Evolutionary conservation across 1,140 invertebrate genomes (phyloP).

Genomic region (Agraylea sexmaculata): DNA sequence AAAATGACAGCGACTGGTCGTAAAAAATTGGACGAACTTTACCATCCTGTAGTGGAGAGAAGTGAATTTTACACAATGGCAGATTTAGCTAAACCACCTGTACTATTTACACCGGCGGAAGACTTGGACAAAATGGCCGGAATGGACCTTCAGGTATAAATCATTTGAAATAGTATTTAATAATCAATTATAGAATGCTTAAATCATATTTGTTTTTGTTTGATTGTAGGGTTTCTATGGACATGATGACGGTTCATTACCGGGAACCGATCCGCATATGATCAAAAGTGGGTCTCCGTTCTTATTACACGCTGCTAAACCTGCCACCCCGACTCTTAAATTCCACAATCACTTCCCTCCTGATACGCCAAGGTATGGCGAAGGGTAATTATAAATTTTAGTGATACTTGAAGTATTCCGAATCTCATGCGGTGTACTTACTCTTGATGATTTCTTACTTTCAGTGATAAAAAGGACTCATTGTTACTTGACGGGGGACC

Average conservation of each 20-base stretch:
- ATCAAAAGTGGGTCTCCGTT: conserved; percentile 65
- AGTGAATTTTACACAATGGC: conserved; percentile 98
- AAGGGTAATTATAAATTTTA: conserved; percentile 27
- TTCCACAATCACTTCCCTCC: conserved; percentile 88
- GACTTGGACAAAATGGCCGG: conserved; percentile 77
- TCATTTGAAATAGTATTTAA: conserved; percentile 3
- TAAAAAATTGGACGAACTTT: conserved; percentile 94
- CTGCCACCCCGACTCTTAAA: conserved; percentile 69
- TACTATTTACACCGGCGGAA: conserved; percentile 90
- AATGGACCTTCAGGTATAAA: conserved; percentile 41
- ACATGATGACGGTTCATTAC: conserved; percentile 50
- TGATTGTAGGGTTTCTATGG: conserved; percentile 76
- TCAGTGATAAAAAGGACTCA: conserved; percentile 49
- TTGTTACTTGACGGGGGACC: conserved; percentile 38
- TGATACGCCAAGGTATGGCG: conserved; percentile 57
- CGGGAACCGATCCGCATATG: conserved; percentile 44
- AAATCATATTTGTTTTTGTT: conserved; percentile 12
- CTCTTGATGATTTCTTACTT: conserved; percentile 28
- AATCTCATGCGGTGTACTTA: too few species aligned
- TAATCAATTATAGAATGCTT: conserved; percentile 6
- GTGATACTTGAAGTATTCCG: too few species aligned
- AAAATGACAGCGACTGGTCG: conserved; percentile 89
- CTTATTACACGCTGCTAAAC: conserved; percentile 58
- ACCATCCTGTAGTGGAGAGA: conserved; percentile 87
- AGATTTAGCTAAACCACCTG: conserved; percentile 85